phyloP scores from a whole-genome alignment of 2,113 vertebrate species.

The Poicephalus gulielmi region DNA sequence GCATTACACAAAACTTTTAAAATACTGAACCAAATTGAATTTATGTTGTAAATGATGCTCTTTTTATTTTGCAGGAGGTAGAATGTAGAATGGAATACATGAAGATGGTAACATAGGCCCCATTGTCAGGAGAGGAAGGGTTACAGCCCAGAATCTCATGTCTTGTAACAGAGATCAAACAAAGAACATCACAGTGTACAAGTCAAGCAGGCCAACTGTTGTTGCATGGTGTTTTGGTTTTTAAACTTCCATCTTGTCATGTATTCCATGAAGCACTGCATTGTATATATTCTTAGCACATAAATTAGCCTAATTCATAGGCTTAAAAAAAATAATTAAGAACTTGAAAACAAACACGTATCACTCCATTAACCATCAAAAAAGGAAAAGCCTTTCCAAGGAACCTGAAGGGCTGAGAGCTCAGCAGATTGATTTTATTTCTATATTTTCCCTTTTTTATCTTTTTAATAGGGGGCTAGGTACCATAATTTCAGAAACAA shows the following conservation, averaged over 20 bases:
- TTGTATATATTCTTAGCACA: neutral
- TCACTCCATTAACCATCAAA: neutral
- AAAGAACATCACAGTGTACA: neutral
- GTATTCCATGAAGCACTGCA: neutral
- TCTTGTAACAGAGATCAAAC: neutral
- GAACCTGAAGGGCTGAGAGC: neutral
- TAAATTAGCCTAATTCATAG: neutral
- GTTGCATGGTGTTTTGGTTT: neutral
- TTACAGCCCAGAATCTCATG: neutral
- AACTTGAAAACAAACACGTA: neutral
- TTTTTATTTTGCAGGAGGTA: neutral
- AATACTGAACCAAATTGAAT: neutral
- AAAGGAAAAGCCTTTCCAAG: neutral
- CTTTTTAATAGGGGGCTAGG: neutral
- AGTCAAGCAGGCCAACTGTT: neutral
- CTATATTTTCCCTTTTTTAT: neutral
- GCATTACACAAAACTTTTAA: neutral
- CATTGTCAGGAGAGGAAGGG: neutral
- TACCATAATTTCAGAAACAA: neutral
- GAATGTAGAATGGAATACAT: neutral
- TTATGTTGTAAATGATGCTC: rapidly evolving
- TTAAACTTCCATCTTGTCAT: neutral
- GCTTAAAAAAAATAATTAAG: neutral
- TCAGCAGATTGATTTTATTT: neutral
- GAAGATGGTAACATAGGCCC: neutral